Conservation (phyloP, 2,888 invertebrate species). For the Mellilla xanthometata region DNA sequence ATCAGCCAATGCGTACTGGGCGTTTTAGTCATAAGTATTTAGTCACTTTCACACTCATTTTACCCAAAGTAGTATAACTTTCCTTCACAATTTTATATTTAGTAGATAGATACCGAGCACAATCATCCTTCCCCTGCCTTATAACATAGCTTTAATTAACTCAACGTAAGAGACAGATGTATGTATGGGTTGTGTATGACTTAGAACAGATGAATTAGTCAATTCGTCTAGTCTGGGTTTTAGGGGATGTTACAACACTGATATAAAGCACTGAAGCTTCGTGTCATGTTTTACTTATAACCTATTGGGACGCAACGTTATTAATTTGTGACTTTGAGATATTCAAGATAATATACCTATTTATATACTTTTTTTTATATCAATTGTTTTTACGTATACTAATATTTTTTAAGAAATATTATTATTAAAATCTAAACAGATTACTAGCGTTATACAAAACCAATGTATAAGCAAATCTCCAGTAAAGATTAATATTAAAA, state of each 20-base stretch:
- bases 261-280: conserved; percentile 38
- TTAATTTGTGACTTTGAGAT: not conserved
- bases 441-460: too few relatives aligned
- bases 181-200: conserved; percentile 15
- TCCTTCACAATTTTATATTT: conserved; percentile 66
- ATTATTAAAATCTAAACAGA: too few relatives aligned
- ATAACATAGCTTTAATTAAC: conserved; percentile 61
- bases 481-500: too few relatives aligned
- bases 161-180: conserved; percentile 15
- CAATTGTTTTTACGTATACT: too few relatives aligned
- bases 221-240: not conserved
- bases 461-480: too few relatives aligned
- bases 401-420: too few relatives aligned
- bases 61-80: conserved; percentile 50
- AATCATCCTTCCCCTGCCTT: conserved; percentile 62
- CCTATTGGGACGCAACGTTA: conserved; percentile 27
- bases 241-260: conserved; percentile 24
- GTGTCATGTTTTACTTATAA: conserved; percentile 23
- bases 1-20: too few relatives aligned
- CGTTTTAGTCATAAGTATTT: too few relatives aligned
- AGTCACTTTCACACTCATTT: too few relatives aligned
- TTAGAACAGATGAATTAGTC: not conserved
- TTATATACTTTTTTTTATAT: too few relatives aligned
- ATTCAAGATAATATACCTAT: conserved; percentile 1
- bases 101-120: conserved; percentile 59